Conservation (phyloP, 2,888 invertebrate genomes). For the Callimorpha dominula region DNA sequence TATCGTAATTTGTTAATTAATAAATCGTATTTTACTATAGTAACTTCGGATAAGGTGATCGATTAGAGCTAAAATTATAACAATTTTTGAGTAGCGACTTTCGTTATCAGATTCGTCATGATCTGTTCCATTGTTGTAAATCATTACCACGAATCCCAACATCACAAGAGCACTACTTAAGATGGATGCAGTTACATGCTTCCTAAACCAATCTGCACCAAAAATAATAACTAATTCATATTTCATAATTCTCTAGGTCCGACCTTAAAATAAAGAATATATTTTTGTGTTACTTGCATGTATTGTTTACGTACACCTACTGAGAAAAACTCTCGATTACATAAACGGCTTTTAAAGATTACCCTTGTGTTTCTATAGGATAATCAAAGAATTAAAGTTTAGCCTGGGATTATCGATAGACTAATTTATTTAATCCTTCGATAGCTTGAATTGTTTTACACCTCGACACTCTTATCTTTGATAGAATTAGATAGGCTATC, state of each 20-base stretch:
- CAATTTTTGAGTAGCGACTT: background rate
- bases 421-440: constrained; percentile 35
- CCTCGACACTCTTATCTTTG: constrained; percentile 33
- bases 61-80: background rate
- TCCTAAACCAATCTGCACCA: background rate
- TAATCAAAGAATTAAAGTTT: constrained; percentile 46
- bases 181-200: background rate
- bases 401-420: constrained; percentile 38
- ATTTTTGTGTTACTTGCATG: too few relatives aligned
- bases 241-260: too few relatives aligned
- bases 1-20: too few relatives aligned
- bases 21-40: background rate
- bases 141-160: background rate
- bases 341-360: constrained; percentile 4
- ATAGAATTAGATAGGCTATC: constrained; percentile 45
- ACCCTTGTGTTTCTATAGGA: constrained; percentile 31
- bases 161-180: background rate
- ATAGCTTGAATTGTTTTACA: constrained; percentile 35
- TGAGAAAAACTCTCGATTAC: background rate
- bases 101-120: background rate
- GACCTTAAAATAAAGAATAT: too few relatives aligned
- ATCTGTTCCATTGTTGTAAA: background rate
- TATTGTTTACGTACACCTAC: too few relatives aligned
- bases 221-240: background rate
- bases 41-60: background rate